phyloP scores from a whole-genome alignment of 2,113 vertebrate species.

The Polyodon spathula region DNA sequence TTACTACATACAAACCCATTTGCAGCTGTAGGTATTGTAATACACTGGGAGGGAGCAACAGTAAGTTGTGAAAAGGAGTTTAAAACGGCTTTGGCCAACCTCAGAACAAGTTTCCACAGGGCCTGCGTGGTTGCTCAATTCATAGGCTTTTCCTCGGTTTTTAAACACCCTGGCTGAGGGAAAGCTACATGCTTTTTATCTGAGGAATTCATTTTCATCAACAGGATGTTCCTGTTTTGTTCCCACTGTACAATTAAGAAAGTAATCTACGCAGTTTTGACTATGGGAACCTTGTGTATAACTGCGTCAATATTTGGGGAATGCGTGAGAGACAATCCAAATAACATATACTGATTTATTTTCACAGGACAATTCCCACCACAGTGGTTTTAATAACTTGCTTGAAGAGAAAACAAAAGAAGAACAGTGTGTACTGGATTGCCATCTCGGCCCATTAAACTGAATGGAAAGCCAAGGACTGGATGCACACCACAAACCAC shows the following conservation, averaged over 20 bases:
- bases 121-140: too few relatives aligned
- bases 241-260: constrained; percentile 23
- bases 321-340: constrained; percentile 18
- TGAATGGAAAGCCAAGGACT: too few relatives aligned
- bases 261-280: constrained; percentile 10
- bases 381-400: neutral
- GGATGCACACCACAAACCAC: too few relatives aligned
- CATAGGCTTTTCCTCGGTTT: constrained; percentile 6
- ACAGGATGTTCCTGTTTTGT: constrained; percentile 24
- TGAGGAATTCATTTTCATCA: constrained; percentile 26
- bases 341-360: constrained; percentile 8
- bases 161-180: neutral
- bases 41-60: too few relatives aligned
- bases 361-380: constrained; percentile 21
- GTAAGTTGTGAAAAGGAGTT: too few relatives aligned
- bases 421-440: constrained; percentile 1
- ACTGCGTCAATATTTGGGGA: constrained; percentile 21
- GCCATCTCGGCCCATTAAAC: too few relatives aligned
- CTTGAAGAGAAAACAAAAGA: constrained; percentile 13
- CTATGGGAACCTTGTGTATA: constrained; percentile 27
- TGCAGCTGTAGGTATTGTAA: too few relatives aligned
- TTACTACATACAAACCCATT: too few relatives aligned
- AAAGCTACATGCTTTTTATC: constrained; percentile 11
- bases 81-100: too few relatives aligned
- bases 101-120: too few relatives aligned